Evolutionary conservation across 1,140 invertebrate genomes (phyloP).

Genomic region (Propsilocerus akamusi): DNA sequence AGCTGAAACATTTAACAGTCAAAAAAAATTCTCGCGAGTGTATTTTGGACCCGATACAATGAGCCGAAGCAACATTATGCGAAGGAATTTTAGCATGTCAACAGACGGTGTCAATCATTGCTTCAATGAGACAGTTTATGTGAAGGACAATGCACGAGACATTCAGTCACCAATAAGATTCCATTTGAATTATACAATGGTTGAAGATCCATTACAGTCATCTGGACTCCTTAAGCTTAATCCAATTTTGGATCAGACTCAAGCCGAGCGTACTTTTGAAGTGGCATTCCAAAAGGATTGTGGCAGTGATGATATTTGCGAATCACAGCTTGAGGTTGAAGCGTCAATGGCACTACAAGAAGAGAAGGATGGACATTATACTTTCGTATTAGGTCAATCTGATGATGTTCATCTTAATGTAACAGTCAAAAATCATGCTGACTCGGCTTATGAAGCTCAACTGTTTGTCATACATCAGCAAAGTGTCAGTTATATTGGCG

Average conservation of each 20-base stretch:
- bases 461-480: conserved; percentile 62
- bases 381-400: conserved; percentile 49
- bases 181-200: conserved; percentile 62
- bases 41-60: conserved; percentile 40
- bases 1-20: conserved; percentile 57
- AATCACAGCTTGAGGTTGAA: conserved; percentile 61
- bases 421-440: conserved; percentile 54
- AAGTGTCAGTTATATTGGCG: conserved; percentile 60
- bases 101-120: conserved; percentile 37
- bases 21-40: conserved; percentile 66
- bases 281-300: conserved; percentile 88
- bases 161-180: conserved; percentile 76
- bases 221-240: conserved; percentile 53
- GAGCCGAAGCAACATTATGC: conserved; percentile 33
- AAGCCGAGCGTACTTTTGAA: conserved; percentile 60
- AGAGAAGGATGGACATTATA: conserved; percentile 26
- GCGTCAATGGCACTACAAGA: conserved; percentile 37
- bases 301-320: conserved; percentile 72
- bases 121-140: conserved; percentile 52
- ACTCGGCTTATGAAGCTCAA: conserved; percentile 82
- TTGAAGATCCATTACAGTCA: conserved; percentile 39
- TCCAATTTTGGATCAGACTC: conserved; percentile 76
- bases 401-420: conserved; percentile 60
- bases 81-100: conserved; percentile 32
- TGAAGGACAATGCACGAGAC: conserved; percentile 67